These are phyloP conservation scores for Rhodophaea formosa DNA, from an alignment of 2,888 invertebrate species.

Conservation along the genomic window DNA sequence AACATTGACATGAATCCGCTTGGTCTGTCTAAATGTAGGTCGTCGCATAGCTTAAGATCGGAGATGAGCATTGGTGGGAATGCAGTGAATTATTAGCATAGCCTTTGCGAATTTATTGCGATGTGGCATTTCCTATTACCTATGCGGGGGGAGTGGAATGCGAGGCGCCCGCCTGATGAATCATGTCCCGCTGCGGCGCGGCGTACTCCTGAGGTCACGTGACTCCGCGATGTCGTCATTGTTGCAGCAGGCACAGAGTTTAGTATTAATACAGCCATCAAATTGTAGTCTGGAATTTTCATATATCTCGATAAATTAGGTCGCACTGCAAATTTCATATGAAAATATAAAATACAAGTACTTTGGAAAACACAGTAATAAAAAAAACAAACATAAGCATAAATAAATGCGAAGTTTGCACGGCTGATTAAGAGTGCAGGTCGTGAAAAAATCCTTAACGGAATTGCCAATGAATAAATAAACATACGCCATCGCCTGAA, in stretches of 20 bases:
- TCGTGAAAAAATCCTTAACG: conserved; percentile 25
- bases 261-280: conserved; percentile 12
- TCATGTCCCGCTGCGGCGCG: conserved; percentile 50
- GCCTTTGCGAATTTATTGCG: conserved; percentile 57
- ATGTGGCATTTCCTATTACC: conserved; percentile 72
- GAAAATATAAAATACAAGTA: background rate
- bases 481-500: conserved; percentile 30
- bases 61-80: conserved; percentile 38
- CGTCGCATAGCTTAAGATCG: conserved; percentile 25
- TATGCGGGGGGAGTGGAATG: conserved; percentile 65
- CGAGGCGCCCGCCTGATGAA: conserved; percentile 58
- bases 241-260: conserved; percentile 35
- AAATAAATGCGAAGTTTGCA: background rate
- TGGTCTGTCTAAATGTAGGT: conserved; percentile 9
- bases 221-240: conserved; percentile 60
- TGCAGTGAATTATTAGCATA: conserved; percentile 48
- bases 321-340: too few species aligned
- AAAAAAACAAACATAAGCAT: background rate
- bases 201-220: conserved; percentile 57
- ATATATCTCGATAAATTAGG: too few species aligned
- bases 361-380: background rate
- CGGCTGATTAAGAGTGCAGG: conserved; percentile 17
- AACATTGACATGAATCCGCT: conserved; percentile 15
- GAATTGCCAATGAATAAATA: conserved; percentile 38
- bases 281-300: conserved; percentile 1